Percentiles rank a stretch among this genome's conserved stretches.
Evolutionary conservation across 2,797 vertebrate species (phyloP).

Genomic region (Brachyalestes nurse): DNA sequence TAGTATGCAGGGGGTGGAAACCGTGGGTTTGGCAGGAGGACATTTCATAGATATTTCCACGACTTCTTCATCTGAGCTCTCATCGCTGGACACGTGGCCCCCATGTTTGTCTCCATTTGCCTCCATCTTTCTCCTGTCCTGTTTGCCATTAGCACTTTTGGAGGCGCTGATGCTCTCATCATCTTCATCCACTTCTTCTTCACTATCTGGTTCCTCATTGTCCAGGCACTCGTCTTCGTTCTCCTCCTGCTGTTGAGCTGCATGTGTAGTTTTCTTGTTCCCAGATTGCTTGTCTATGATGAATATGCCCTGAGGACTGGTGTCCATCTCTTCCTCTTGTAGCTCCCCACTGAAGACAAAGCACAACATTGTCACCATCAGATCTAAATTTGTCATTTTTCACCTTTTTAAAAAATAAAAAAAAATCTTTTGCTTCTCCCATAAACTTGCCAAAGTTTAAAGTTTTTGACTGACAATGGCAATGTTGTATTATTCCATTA

Average conservation of each 20-base stretch:
- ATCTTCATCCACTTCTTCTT: slow-evolving; percentile 48
- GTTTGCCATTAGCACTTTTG: slow-evolving; percentile 56
- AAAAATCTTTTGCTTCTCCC: too few relatives aligned
- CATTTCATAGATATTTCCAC: slow-evolving; percentile 6
- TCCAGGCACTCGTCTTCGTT: slow-evolving; percentile 37
- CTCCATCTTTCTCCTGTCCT: slow-evolving; percentile 9
- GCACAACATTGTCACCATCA: not conserved
- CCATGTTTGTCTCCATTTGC: slow-evolving; percentile 44
- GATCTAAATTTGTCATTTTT: too few relatives aligned
- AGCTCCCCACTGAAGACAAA: slow-evolving; percentile 59
- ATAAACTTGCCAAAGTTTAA: too few relatives aligned
- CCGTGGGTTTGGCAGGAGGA: not conserved
- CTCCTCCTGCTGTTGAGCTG: slow-evolving; percentile 50
- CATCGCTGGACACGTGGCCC: slow-evolving; percentile 58
- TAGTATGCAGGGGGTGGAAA: not conserved
- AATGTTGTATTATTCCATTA: too few relatives aligned
- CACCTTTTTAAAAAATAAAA: too few relatives aligned
- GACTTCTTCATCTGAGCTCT: slow-evolving; percentile 71
- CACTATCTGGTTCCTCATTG: not conserved
- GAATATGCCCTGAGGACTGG: slow-evolving; percentile 62
- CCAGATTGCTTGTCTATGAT: slow-evolving; percentile 59
- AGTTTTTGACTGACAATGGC: too few relatives aligned
- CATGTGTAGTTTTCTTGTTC: not conserved
- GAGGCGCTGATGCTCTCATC: slow-evolving; percentile 63
- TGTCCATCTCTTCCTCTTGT: slow-evolving; percentile 77